Percentiles rank a stretch among this genome's conserved stretches.
Evolutionary conservation across 2,888 invertebrate genomes (phyloP).

Genomic region (Coelinius sp.): DNA sequence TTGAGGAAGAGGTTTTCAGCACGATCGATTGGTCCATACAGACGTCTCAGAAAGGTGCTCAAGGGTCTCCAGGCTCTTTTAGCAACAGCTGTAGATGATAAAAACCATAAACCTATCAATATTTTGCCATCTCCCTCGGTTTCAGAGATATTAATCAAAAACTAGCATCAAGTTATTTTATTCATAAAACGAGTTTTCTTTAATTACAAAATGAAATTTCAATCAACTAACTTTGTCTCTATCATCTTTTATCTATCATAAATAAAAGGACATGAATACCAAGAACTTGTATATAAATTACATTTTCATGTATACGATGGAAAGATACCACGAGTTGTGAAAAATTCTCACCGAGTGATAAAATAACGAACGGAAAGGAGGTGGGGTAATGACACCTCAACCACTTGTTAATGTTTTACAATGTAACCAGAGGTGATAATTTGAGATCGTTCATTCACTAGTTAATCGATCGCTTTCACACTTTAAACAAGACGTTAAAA

Average conservation of each 20-base stretch:
- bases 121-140: too few species aligned
- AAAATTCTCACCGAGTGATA: background rate
- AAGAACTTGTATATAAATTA: too few species aligned
- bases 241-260: too few species aligned
- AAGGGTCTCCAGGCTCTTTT: constrained; percentile 54
- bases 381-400: background rate
- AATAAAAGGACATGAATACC: too few species aligned
- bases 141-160: too few species aligned
- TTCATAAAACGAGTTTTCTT: too few species aligned
- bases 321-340: too few species aligned
- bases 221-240: too few species aligned
- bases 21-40: constrained; percentile 77
- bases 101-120: background rate
- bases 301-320: too few species aligned
- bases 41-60: constrained; percentile 52
- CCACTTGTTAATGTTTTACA: background rate
- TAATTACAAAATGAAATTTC: too few species aligned
- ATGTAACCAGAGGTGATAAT: background rate
- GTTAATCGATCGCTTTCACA: background rate
- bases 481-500: background rate
- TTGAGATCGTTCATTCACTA: background rate
- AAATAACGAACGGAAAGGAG: background rate
- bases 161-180: too few species aligned
- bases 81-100: constrained; percentile 42
- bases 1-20: constrained; percentile 78